Percentiles rank a stretch among this genome's conserved stretches.
Conservation (phyloP, 2,113 vertebrate species). For the Athene cunicularia region DNA sequence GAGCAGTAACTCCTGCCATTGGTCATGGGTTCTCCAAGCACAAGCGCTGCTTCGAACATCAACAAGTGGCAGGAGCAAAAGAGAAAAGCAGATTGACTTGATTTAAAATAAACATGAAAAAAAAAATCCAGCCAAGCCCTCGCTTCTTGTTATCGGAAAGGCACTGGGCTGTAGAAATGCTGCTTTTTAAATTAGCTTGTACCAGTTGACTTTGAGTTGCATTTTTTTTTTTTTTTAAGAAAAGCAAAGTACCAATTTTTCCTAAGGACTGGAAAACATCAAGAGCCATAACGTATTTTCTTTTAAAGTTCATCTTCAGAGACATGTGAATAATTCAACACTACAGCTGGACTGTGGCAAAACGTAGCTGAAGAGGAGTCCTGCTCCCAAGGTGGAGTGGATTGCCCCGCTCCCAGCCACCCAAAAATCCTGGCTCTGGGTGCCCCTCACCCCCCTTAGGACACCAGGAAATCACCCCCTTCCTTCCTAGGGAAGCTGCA, state of each 20-base stretch:
- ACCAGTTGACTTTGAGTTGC: not conserved
- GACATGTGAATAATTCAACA: not conserved
- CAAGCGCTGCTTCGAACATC: not conserved
- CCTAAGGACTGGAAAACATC: not conserved
- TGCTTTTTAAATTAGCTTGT: not conserved
- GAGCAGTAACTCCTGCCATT: not conserved
- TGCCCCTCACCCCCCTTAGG: not conserved
- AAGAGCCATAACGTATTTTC: not conserved
- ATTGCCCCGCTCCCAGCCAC: not conserved
- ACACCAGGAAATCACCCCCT: not conserved
- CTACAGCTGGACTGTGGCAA: not conserved
- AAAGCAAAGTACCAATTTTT: not conserved
- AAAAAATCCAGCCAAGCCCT: not conserved
- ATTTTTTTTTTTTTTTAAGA: not conserved
- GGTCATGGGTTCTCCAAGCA: rapidly evolving
- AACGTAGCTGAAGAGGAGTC: not conserved
- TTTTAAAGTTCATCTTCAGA: not conserved
- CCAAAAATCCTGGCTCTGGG: rapidly evolving
- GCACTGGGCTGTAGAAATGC: not conserved
- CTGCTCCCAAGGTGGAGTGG: not conserved
- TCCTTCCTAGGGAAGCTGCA: not conserved
- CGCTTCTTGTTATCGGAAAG: not conserved
- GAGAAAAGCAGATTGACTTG: not conserved
- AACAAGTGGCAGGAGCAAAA: not conserved
- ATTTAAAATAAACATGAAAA: not conserved